Evolutionary conservation across 2,797 vertebrate species (phyloP), one percentile per base, ranked within the genome.

Genomic region (Phaenicophaeus curvirostris): DNA sequence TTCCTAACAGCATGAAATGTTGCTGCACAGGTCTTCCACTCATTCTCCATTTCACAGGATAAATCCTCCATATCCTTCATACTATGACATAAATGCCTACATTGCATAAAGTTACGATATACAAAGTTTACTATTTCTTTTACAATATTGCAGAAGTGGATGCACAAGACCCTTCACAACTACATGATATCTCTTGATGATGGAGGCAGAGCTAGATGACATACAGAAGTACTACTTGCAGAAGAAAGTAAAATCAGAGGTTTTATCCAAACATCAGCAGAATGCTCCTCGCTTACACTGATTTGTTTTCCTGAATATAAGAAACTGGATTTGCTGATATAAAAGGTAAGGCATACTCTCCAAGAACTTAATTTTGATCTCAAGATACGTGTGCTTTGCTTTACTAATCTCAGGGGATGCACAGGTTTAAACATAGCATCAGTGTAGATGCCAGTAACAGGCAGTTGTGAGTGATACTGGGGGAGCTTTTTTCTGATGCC

Each of bases 291-390:
- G 4, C 98, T 98, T 95, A 98, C 98, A 75, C 94, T 98, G 94
- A 97, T 98, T 86, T 98, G 98, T 96, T 98, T 99, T 96, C 98
- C 98, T 97, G 98, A 98, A 96, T 98, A 97, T 58, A 98, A 98
- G 96, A 98, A 98, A 79, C 98, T 98, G 98, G 98, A 98, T 97
- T 94, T 15, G 1, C 97, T 98, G 25, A 93, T 98, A 86, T 68
- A 78, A 27, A 97, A 98, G 84, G 98, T 98, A 17, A 98, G 98
- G 16, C 97, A 97, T 85, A 99, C 98, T 5, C 97, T 98, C 55
- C 98, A 97, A 92, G 98, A 98, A 95, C 97, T 98, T 20, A 98
- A 98, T 96, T 97, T 98, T 39, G 97, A 98, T 67, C 98, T 98
- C 68, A 99, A 98, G 97, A 98, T 98, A 50, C 2, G 41, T 57